These are phyloP conservation scores for Gobionotothen gibberifrons DNA, from an alignment of 2,797 vertebrate genomes.

Conservation along the genomic window DNA sequence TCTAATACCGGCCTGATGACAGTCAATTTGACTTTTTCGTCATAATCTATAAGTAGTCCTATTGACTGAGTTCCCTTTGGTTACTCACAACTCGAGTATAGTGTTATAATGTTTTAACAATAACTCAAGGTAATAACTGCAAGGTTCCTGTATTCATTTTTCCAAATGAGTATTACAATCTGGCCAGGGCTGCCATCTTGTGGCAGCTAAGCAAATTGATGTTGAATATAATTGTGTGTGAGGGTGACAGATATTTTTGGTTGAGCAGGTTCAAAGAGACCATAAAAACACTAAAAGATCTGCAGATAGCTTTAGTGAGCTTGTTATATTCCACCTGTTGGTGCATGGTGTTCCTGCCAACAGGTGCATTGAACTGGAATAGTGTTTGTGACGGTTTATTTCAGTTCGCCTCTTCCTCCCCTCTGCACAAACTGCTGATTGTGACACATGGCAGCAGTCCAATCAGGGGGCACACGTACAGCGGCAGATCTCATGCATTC, in stretches of 20 bases:
- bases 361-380: constrained; percentile 30
- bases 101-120: not conserved
- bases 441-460: not conserved
- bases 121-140: not conserved
- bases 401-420: constrained; percentile 7
- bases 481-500: not conserved
- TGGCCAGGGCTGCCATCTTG: constrained; percentile 34
- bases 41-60: not conserved
- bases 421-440: not conserved
- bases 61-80: not conserved
- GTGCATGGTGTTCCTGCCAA: constrained; percentile 13
- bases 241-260: not conserved
- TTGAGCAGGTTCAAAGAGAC: constrained; percentile 19
- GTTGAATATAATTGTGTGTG: not conserved
- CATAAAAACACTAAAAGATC: constrained; percentile 17
- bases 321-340: constrained; percentile 26
- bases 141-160: not conserved
- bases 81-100: too few species aligned
- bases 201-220: constrained; percentile 16
- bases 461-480: constrained; percentile 8
- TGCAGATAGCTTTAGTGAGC: constrained; percentile 58
- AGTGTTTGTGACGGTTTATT: constrained; percentile 33
- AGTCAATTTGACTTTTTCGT: too few species aligned
- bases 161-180: not conserved
- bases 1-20: too few species aligned